These are phyloP conservation scores for Catharus bicknelli DNA, from an alignment of 2,113 vertebrate species.

Conservation along the genomic window DNA sequence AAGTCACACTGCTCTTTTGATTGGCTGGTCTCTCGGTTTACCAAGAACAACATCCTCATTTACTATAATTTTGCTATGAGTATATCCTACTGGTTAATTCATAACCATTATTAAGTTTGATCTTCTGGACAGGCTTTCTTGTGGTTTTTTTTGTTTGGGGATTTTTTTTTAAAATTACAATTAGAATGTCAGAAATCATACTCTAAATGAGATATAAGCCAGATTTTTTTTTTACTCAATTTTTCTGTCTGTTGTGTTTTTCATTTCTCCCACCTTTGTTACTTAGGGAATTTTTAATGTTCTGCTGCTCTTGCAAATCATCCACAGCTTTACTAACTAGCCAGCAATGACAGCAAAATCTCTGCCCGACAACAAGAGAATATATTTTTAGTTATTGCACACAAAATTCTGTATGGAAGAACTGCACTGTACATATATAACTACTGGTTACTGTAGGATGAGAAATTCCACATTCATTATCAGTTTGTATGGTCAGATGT, in stretches of 20 bases:
- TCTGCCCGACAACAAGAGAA: background rate
- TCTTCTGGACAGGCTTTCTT: background rate
- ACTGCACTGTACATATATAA: background rate
- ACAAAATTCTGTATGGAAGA: background rate
- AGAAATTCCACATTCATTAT: background rate
- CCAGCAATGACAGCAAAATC: background rate
- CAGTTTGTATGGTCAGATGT: background rate
- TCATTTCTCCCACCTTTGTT: background rate
- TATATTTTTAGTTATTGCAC: background rate
- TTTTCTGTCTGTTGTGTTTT: background rate
- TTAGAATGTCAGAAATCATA: background rate
- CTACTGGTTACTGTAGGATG: background rate
- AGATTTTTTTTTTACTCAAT: background rate
- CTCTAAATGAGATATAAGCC: background rate
- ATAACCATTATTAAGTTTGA: background rate
- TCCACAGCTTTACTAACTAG: background rate
- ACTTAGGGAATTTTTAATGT: background rate
- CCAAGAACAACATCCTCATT: background rate
- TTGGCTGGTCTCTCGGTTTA: background rate
- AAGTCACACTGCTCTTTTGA: background rate
- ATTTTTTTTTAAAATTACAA: background rate
- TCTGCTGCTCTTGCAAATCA: background rate
- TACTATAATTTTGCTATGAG: background rate
- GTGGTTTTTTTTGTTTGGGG: fast-evolving
- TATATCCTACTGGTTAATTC: background rate